Evolutionary conservation across 2,888 invertebrate species (phyloP), one percentile per base, ranked within the genome.

Genomic region (Ecliptopera silaceata): DNA sequence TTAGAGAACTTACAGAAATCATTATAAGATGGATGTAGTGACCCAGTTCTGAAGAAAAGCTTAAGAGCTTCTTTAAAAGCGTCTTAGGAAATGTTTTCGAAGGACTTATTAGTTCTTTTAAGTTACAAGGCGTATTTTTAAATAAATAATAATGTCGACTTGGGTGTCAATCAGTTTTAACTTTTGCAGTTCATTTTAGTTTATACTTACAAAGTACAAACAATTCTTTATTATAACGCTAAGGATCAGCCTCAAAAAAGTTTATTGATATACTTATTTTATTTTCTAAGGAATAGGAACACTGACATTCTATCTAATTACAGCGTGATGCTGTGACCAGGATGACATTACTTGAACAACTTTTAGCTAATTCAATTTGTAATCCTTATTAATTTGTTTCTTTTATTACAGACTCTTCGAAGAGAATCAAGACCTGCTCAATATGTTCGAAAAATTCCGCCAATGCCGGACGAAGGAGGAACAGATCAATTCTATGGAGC

Each of bases 401-500:
- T 8, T 13, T 20, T n/a, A n/a, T 5, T 8, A 26, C 42, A 97
- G 97, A 84, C 92, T 97, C 74, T 97, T 97, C 84, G 96, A 97
- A 84, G 96, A 96, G 68, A 96, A 97, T 79, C 92, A 93, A 63
- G 96, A 97, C 65, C 92, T 97, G 10, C 87, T 97, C 67, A 92
- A 92, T 59, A 93, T 97, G 88, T 97, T 97, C 85, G 94, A 94
- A 69, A 96, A 96, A 85, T 97, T 97, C 80, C 94, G 94, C 58
- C 94, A 95, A 66, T 91, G 96, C 74, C 93, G 94, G 78, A 96
- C 96, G 60, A 94, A 94, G 77, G 96, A 97, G 75, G 95, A 96
- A 70, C 96, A 97, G 79, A 93, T 95, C 61, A 94, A 94, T 75
- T 96, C 96, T 56, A 94, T 95, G 92, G 96, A 96, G 82, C 88